Evolutionary conservation across 92 coral and sea anemone species (phyloP), one percentile per base, ranked within the genome.

Genomic region (Parazoanthus atlanticus): DNA sequence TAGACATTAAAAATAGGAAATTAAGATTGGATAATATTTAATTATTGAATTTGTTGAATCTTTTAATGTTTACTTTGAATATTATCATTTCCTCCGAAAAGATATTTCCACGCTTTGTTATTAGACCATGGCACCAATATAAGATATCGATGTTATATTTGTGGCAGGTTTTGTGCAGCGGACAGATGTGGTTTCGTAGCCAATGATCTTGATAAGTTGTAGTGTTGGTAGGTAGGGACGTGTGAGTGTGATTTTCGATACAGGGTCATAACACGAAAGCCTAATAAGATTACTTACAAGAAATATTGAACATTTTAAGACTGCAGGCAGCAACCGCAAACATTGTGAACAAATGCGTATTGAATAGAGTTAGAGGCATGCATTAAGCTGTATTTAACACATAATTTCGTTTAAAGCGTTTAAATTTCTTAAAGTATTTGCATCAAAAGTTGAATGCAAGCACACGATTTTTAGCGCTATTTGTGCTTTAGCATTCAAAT

Each of bases 311-410:
- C 30, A 8, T 25, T 41, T 83, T 38, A 41, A 83, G 76, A 83
- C 86, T 83, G 86, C 86, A 67, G 77, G 77, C 86, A 83, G 86
- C 26, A 83, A 69, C 29, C 26, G 36, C 65, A 3, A 31, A 26
- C 0, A 19, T 75, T 75, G 36, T 75, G 52, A 28, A 26, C 40
- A 28, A 67, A 41, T 46, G n/a, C 36, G 7, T 52, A 21, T 16
- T 56, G 29, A 15, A 19, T 34, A n/a, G 79, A 36, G 9, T 38
- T 36, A 38, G 30, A 17, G 25, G 46, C 52, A 5, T 33, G 28
- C 28, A 33, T 26, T 8, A 16, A 75, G 31, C n/a, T 75, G 26
- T 75, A 19, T 11, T 75, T 75, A 41, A 75, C 77, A 34, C 79
- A 75, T 36, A 75, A 36, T 75, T 36, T 34, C 79, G 2, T 3